phyloP scores from a whole-genome alignment of 2,797 vertebrate genomes.

The Syncerus caffer region DNA sequence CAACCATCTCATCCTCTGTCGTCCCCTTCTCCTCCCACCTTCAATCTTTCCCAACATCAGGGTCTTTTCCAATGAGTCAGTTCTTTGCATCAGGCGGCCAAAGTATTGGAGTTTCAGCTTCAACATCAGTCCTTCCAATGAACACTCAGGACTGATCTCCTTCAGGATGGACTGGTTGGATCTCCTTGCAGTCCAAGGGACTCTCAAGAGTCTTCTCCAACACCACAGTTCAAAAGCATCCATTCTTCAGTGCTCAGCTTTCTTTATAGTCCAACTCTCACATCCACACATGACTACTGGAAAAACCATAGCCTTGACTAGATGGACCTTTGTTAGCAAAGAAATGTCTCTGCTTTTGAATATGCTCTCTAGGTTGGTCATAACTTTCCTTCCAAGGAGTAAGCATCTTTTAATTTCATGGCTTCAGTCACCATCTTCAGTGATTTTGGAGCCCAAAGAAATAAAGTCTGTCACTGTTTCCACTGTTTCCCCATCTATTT shows the following conservation, averaged over 20 bases:
- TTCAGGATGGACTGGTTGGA: neutral
- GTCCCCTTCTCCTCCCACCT: neutral
- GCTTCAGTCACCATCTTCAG: neutral
- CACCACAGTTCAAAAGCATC: neutral
- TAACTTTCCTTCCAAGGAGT: neutral
- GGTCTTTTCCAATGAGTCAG: neutral
- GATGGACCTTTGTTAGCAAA: rapidly evolving
- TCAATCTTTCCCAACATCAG: neutral
- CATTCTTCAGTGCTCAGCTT: neutral
- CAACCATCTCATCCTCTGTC: neutral
- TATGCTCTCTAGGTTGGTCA: neutral
- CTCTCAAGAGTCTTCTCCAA: neutral
- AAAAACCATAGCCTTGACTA: neutral
- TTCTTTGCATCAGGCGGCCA: neutral
- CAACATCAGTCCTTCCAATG: neutral
- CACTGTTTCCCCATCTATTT: neutral
- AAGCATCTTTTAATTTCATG: neutral
- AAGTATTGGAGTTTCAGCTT: neutral
- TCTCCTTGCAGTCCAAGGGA: neutral
- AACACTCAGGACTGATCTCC: neutral
- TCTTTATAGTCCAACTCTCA: neutral
- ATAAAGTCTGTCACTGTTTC: neutral
- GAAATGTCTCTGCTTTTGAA: neutral
- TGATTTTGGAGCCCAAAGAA: neutral
- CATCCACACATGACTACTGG: neutral